Percentiles rank a stretch among this genome's conserved stretches.
Conservation (phyloP, 2,113 vertebrate species). For the Perca fluviatilis region DNA sequence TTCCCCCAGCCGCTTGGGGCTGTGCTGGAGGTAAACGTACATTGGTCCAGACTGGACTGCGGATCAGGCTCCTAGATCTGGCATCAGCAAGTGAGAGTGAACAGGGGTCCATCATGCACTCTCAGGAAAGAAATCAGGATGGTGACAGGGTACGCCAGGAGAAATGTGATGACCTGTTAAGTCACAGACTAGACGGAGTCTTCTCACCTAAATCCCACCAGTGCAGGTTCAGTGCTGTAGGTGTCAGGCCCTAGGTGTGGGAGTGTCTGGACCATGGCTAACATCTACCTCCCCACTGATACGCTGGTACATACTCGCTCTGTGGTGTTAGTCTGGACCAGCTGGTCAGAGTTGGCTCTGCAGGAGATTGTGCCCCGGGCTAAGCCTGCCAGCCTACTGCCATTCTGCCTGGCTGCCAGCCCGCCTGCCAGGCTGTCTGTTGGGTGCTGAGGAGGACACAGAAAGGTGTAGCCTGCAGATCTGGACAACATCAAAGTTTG, state of each 20-base stretch:
- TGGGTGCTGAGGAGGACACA: constrained; percentile 68
- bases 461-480: constrained; percentile 70
- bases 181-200: constrained; percentile 44
- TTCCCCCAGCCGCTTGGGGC: constrained; percentile 22
- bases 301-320: constrained; percentile 49
- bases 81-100: constrained; percentile 31
- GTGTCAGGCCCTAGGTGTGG: constrained; percentile 63
- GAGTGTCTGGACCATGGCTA: constrained; percentile 62
- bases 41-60: constrained; percentile 27
- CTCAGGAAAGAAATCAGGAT: constrained; percentile 27
- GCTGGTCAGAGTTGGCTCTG: constrained; percentile 77
- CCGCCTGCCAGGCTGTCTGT: constrained; percentile 73
- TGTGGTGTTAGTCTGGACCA: constrained; percentile 71
- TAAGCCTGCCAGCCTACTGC: constrained; percentile 74
- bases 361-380: constrained; percentile 68
- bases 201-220: constrained; percentile 62
- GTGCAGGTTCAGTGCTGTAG: constrained; percentile 44
- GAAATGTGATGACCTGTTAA: constrained; percentile 49
- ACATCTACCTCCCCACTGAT: constrained; percentile 64
- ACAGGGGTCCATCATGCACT: constrained; percentile 38
- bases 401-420: constrained; percentile 68
- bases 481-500: constrained; percentile 64
- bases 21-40: constrained; percentile 43
- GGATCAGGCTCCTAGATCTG: constrained; percentile 49
- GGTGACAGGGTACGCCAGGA: constrained; percentile 8